phyloP scores from a whole-genome alignment of 2,113 vertebrate species.

The Hyperopisus bebe region DNA sequence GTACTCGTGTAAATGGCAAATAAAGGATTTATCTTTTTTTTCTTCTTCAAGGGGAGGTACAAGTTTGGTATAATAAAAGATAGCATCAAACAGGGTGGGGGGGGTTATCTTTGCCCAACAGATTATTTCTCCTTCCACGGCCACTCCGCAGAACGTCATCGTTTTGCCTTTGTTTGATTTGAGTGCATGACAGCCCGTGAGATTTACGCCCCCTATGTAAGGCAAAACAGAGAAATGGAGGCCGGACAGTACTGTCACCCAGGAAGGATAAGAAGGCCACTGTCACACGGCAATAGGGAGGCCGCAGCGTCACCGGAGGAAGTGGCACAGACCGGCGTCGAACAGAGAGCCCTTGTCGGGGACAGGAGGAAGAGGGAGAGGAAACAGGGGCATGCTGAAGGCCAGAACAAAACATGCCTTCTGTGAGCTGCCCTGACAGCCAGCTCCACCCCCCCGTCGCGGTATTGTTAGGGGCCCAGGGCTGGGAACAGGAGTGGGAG shows the following conservation, averaged over 20 bases:
- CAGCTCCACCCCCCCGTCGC: constrained; percentile 13
- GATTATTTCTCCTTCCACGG: background rate
- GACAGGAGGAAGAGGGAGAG: background rate
- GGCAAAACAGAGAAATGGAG: background rate
- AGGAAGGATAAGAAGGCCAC: background rate
- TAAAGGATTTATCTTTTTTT: background rate
- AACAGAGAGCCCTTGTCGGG: background rate
- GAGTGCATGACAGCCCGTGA: background rate
- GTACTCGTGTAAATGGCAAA: background rate
- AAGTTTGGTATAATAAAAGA: background rate
- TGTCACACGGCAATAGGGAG: background rate
- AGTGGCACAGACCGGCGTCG: background rate
- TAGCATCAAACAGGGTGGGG: background rate
- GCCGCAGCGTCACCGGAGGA: background rate
- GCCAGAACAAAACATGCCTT: constrained; percentile 42
- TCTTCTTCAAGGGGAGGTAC: background rate
- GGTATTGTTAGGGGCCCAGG: background rate
- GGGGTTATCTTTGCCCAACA: background rate
- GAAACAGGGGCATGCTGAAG: constrained; percentile 10
- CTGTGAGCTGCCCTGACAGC: constrained; percentile 34
- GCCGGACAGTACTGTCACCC: background rate
- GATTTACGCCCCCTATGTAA: background rate
- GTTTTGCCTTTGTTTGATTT: background rate
- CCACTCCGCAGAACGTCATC: background rate
- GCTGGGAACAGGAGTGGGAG: background rate